phyloP scores from a whole-genome alignment of 2,797 vertebrate species.

The Sparus aurata region DNA sequence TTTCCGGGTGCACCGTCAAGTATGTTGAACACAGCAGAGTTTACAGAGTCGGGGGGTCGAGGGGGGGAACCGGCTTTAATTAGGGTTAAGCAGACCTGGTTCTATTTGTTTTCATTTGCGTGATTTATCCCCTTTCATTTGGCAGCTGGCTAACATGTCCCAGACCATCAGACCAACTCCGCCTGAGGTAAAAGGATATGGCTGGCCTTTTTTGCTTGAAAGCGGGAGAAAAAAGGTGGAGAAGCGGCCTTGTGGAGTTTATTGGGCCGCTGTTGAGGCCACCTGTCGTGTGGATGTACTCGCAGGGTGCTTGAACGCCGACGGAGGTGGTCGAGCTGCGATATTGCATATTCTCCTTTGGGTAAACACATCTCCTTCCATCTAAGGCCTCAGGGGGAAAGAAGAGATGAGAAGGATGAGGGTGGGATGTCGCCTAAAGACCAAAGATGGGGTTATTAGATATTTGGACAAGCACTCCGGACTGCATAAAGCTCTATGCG shows the following conservation, averaged over 20 bases:
- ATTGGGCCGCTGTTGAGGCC: constrained; percentile 69
- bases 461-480: constrained; percentile 77
- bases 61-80: constrained; percentile 78
- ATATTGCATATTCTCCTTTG: constrained; percentile 61
- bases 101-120: constrained; percentile 87
- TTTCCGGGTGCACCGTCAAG: constrained; percentile 77
- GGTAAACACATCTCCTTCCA: constrained; percentile 71
- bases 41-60: constrained; percentile 62
- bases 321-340: constrained; percentile 46
- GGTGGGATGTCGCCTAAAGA: constrained; percentile 74
- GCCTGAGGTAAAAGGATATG: constrained; percentile 78
- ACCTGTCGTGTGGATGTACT: constrained; percentile 74
- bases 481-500: constrained; percentile 62
- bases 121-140: constrained; percentile 88
- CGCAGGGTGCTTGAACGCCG: constrained; percentile 35
- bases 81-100: constrained; percentile 77
- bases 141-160: constrained; percentile 84
- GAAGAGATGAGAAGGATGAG: constrained; percentile 65
- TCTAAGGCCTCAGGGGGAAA: constrained; percentile 50
- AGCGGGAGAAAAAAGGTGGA: constrained; percentile 47
- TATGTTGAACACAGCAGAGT: constrained; percentile 65
- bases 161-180: constrained; percentile 73
- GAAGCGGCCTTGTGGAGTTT: constrained; percentile 61
- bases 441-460: constrained; percentile 78
- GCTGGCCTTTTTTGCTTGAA: constrained; percentile 62